phyloP scores from a whole-genome alignment of 1,140 invertebrate genomes.

The Drosophila quadrilineata region DNA sequence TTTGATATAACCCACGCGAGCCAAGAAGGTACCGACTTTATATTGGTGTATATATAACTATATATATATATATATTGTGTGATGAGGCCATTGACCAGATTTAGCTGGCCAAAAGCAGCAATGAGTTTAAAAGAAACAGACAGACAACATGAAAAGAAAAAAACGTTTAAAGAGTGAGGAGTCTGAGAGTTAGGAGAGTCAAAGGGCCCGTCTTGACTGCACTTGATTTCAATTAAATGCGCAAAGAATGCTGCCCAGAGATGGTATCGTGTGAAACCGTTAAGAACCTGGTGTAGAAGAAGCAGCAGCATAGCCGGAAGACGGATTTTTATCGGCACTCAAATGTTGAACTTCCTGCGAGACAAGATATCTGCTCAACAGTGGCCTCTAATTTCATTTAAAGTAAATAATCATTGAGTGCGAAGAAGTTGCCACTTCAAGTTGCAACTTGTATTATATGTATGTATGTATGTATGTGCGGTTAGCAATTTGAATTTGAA shows the following conservation, averaged over 20 bases:
- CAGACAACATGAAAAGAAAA: too few relatives aligned
- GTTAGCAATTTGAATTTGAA: conserved; percentile 4
- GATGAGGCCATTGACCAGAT: conserved; percentile 68
- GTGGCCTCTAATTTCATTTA: conserved; percentile 65
- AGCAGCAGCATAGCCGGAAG: conserved; percentile 19
- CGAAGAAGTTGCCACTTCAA: conserved; percentile 48
- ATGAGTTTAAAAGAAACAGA: too few relatives aligned
- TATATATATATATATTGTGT: too few relatives aligned
- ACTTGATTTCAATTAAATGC: conserved; percentile 74
- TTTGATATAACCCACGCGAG: conserved; percentile 70
- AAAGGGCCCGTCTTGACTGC: conserved; percentile 36
- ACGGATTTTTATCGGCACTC: conserved; percentile 64
- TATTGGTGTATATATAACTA: too few relatives aligned
- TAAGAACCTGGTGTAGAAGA: background rate
- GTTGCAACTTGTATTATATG: conserved; percentile 60
- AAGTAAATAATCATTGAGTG: conserved; percentile 59
- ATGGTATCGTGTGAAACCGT: conserved; percentile 51
- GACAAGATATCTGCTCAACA: too few relatives aligned
- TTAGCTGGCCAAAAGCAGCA: conserved; percentile 33
- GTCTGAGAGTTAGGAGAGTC: background rate
- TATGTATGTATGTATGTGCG: conserved; percentile 16
- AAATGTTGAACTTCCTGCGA: conserved; percentile 66
- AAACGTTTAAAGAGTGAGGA: background rate
- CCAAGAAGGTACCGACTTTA: too few relatives aligned
- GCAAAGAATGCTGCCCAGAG: background rate